phyloP scores from a whole-genome alignment of 2,797 vertebrate genomes.

The Tachyglossus aculeatus region DNA sequence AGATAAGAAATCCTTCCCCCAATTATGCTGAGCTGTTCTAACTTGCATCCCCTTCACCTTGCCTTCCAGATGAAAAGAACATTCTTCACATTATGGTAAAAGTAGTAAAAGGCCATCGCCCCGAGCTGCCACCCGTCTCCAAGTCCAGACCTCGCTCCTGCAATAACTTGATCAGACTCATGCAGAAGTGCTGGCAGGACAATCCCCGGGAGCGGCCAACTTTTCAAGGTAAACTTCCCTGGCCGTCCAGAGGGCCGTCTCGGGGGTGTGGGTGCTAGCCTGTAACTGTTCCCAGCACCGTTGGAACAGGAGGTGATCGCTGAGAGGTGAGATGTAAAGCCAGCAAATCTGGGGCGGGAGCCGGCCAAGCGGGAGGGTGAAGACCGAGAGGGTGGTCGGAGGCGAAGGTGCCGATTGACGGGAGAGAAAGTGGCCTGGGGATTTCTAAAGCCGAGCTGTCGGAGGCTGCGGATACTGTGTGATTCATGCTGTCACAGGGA shows the following conservation, averaged over 20 bases:
- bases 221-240: constrained; percentile 87
- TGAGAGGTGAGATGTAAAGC: too few relatives aligned
- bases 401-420: too few relatives aligned
- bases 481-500: too few relatives aligned
- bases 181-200: constrained; percentile 93
- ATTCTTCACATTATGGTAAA: constrained; percentile 99
- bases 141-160: constrained; percentile 87
- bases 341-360: too few relatives aligned
- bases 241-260: constrained; percentile 15
- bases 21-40: neutral
- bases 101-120: constrained; percentile 93
- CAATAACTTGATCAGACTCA: constrained; percentile 85
- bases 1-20: rapidly evolving
- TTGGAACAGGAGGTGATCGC: neutral
- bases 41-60: constrained; percentile 4
- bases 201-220: constrained; percentile 86
- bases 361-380: too few relatives aligned
- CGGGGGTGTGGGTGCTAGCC: neutral
- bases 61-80: constrained; percentile 88
- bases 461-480: too few relatives aligned
- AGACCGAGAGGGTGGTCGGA: too few relatives aligned
- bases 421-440: too few relatives aligned
- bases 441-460: too few relatives aligned
- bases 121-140: constrained; percentile 85
- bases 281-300: rapidly evolving